phyloP scores from a whole-genome alignment of 1,140 invertebrate species.

The Bombus soroeensis region DNA sequence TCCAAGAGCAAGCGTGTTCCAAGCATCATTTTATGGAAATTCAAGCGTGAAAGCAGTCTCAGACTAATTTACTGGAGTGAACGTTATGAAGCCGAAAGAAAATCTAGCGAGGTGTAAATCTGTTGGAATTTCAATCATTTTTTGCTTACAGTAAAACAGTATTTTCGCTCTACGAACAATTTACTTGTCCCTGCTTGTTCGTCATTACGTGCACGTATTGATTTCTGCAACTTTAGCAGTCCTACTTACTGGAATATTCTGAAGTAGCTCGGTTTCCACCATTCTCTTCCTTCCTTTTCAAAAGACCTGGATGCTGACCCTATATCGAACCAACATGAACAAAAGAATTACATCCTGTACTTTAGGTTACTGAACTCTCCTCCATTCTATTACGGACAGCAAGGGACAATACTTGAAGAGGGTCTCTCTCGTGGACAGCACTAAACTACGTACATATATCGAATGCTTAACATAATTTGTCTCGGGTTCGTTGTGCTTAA shows the following conservation, averaged over 20 bases:
- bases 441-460: too few relatives aligned
- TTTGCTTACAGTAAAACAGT: not conserved
- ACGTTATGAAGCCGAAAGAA: not conserved
- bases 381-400: not conserved
- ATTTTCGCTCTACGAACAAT: not conserved
- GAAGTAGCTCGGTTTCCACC: not conserved
- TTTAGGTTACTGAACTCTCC: not conserved
- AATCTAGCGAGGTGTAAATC: not conserved
- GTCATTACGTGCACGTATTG: not conserved
- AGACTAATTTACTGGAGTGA: not conserved
- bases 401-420: not conserved
- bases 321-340: not conserved
- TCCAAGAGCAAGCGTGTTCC: not conserved
- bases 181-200: not conserved
- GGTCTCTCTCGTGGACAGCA: not conserved
- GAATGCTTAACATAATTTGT: not conserved
- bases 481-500: too few relatives aligned
- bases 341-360: not conserved
- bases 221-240: not conserved
- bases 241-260: not conserved
- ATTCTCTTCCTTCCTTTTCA: not conserved
- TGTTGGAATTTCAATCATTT: too few relatives aligned
- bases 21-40: not conserved
- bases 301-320: not conserved
- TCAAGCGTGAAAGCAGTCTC: not conserved